Percentiles rank a stretch among this genome's conserved stretches.
These are phyloP conservation scores for Dascyllus trimaculatus DNA, from an alignment of 2,113 vertebrate genomes.

Conservation along the genomic window DNA sequence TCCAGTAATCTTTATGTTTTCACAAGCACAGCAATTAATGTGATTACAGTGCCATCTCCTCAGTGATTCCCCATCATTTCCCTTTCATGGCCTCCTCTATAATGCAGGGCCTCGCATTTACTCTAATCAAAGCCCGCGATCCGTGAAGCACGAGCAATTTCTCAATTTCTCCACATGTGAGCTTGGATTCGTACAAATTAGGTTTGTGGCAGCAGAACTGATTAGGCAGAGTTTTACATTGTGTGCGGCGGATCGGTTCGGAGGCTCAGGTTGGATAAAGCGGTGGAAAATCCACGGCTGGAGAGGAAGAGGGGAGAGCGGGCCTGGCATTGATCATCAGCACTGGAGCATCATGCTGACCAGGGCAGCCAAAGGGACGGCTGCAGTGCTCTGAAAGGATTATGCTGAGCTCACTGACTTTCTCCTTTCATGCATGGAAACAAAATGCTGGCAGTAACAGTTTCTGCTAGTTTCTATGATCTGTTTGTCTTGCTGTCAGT, in stretches of 20 bases:
- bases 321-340: conserved; percentile 76
- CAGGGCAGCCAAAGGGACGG: conserved; percentile 60
- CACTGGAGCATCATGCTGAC: conserved; percentile 81
- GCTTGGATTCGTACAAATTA: conserved; percentile 60
- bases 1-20: not conserved
- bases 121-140: conserved; percentile 10
- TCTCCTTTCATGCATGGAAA: conserved; percentile 70
- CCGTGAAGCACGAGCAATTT: conserved; percentile 50
- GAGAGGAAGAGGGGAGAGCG: conserved; percentile 72
- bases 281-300: conserved; percentile 82
- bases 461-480: conserved; percentile 80
- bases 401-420: conserved; percentile 81
- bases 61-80: not conserved
- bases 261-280: conserved; percentile 79
- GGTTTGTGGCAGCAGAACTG: conserved; percentile 77
- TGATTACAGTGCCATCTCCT: not conserved
- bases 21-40: not conserved
- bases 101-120: conserved; percentile 16
- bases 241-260: conserved; percentile 66
- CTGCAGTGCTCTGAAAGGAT: conserved; percentile 79
- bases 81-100: conserved; percentile 10
- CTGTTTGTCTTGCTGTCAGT: conserved; percentile 66
- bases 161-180: conserved; percentile 48
- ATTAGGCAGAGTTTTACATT: conserved; percentile 86
- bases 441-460: conserved; percentile 79